phyloP scores from a whole-genome alignment of 2,888 invertebrate species.

The Cheilosia grossa region DNA sequence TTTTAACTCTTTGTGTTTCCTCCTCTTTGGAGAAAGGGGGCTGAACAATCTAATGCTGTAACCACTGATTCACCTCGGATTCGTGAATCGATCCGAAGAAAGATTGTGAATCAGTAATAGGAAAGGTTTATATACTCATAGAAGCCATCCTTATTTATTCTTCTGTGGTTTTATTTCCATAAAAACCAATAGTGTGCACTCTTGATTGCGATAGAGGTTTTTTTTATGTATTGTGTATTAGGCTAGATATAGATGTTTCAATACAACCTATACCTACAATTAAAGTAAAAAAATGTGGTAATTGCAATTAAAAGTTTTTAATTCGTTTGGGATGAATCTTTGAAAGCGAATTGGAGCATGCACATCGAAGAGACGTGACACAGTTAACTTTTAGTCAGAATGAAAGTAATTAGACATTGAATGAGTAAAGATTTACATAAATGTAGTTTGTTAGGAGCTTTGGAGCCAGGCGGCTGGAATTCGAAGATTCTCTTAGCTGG shows the following conservation, averaged over 20 bases:
- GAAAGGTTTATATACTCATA: neutral
- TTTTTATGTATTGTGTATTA: neutral
- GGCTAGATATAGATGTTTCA: neutral
- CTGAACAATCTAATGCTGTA: neutral
- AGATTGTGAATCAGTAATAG: neutral
- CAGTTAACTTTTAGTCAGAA: too few relatives aligned
- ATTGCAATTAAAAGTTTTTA: too few relatives aligned
- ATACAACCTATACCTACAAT: too few relatives aligned
- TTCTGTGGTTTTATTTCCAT: neutral
- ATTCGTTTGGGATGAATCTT: too few relatives aligned
- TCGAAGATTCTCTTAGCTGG: too few relatives aligned
- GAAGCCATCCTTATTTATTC: conserved; percentile 9
- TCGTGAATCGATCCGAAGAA: neutral
- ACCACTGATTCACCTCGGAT: neutral
- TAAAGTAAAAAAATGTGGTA: too few relatives aligned
- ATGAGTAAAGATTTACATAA: too few relatives aligned
- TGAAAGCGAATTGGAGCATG: too few relatives aligned
- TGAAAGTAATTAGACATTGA: too few relatives aligned
- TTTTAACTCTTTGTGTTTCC: neutral
- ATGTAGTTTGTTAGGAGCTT: too few relatives aligned
- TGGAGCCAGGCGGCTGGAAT: too few relatives aligned
- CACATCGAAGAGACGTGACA: too few relatives aligned
- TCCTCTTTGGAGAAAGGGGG: neutral
- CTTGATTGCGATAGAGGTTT: neutral
- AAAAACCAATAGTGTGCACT: conserved; percentile 8